phyloP scores from a whole-genome alignment of 2,113 vertebrate species.

The Vimba vimba region DNA sequence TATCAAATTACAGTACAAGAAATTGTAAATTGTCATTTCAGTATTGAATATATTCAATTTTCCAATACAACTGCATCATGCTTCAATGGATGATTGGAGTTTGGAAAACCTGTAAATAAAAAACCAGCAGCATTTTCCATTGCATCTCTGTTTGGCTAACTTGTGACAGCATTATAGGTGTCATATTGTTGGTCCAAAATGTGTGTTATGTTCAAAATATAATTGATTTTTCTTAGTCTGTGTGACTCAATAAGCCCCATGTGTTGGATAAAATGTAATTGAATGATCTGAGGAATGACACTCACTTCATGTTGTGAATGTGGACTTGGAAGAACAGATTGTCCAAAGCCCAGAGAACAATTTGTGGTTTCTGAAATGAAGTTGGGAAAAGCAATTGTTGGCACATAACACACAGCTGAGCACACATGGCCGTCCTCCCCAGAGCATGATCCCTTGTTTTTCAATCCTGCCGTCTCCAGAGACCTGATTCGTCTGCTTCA shows the following conservation, averaged over 20 bases:
- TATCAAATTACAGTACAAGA: background rate
- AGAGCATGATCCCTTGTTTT: slow-evolving; percentile 55
- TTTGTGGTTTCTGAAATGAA: slow-evolving; percentile 44
- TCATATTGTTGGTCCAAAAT: background rate
- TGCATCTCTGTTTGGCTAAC: background rate
- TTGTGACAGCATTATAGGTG: background rate
- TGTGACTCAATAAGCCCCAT: background rate
- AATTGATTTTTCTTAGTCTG: background rate
- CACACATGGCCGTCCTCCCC: slow-evolving; percentile 51
- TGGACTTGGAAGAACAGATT: slow-evolving; percentile 5
- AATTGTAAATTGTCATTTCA: background rate
- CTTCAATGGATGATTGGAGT: background rate
- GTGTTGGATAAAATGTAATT: background rate
- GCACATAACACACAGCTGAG: slow-evolving; percentile 50
- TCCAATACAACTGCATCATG: background rate
- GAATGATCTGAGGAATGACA: slow-evolving; percentile 19
- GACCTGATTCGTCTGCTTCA: slow-evolving; percentile 18
- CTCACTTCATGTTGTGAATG: background rate
- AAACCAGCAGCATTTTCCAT: background rate
- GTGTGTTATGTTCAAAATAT: background rate
- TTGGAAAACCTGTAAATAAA: background rate
- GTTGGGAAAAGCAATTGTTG: slow-evolving; percentile 43
- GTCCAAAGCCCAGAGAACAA: slow-evolving; percentile 14
- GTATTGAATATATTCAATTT: background rate
- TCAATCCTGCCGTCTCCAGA: slow-evolving; percentile 46